Base-by-base conservation (phyloP, 2,888 invertebrate genomes). In the Folsomia manolachei region DNA sequence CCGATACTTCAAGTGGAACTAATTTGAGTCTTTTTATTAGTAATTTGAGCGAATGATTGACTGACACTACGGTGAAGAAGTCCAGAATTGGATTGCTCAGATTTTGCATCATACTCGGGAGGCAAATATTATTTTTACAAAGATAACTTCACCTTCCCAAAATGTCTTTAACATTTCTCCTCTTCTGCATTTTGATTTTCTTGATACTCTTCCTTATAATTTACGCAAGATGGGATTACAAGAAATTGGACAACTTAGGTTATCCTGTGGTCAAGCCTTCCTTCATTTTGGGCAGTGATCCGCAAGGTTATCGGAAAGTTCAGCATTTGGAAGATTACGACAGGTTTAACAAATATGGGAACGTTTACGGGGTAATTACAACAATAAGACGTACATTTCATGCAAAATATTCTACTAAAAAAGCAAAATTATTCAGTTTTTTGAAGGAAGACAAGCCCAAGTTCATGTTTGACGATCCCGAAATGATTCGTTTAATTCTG, bases 341-440 rank as follows among this genome's bases (percentile, higher is more conserved):
- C 21, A 27, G 70, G n/a, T 56, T 70, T 39, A 60, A 60, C 1
- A 63, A 68, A 26, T 70, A 63, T 60, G 74, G 74, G 39, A 11
- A 27, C 19, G 21, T 72, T n/a, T 74, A 65, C 27, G 74, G 74
- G 56, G 74, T 74, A 74, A 69, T 51, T n/a, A 63, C 56, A 63
- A 39, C 4, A 60, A 11, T 19, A n/a, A 60, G 23, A 60, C 4
- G n/a, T n/a, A 60, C 23, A 19, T 21, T 60, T 60, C 60, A 21
- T 60, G 60, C 25, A 2, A 14, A 4, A 19, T 24, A 27, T 71
- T 21, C n/a, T 39, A 39, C 39, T 39, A 39, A 39, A 9, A 9
- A 4, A 39, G 39, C 7, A 4, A 14, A 39, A 26, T 60, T 51
- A 1, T 52, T 39, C 26, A 74, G 74, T 11, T 63, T 23, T 75